Evolutionary conservation across 2,113 vertebrate genomes (phyloP).

Genomic region (Progne subis): DNA sequence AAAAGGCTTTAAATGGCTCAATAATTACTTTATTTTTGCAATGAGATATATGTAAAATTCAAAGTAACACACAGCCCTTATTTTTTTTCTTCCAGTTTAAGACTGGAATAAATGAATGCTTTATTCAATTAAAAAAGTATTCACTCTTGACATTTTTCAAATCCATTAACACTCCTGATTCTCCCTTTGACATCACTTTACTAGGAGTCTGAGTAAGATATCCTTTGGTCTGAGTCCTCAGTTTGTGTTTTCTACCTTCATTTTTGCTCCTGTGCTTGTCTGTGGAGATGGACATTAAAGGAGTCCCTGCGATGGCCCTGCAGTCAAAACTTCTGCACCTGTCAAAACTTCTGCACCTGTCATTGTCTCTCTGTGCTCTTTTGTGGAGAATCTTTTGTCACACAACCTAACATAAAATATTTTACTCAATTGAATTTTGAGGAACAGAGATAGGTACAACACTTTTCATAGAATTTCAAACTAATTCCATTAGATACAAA

Average conservation of each 20-base stretch:
- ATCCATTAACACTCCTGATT: background rate
- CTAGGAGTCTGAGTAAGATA: background rate
- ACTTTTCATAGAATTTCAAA: background rate
- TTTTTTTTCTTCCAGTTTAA: background rate
- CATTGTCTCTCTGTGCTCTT: background rate
- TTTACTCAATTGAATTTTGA: background rate
- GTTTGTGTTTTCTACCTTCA: accelerated
- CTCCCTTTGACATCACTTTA: background rate
- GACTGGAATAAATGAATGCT: background rate
- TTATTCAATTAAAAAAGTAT: background rate
- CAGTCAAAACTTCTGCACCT: background rate
- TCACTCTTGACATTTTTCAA: background rate
- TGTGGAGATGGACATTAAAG: background rate
- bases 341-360: background rate
- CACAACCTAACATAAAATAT: background rate
- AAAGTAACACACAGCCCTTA: background rate
- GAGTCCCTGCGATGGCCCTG: background rate
- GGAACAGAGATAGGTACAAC: background rate
- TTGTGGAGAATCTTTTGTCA: background rate
- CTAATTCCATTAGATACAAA: background rate
- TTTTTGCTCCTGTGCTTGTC: background rate
- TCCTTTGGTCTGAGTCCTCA: background rate
- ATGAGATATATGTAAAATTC: background rate
- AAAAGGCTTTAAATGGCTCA: background rate
- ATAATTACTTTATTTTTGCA: background rate